These are phyloP conservation scores for Xiphias gladius DNA, from an alignment of 2,113 vertebrate species.

Conservation along the genomic window DNA sequence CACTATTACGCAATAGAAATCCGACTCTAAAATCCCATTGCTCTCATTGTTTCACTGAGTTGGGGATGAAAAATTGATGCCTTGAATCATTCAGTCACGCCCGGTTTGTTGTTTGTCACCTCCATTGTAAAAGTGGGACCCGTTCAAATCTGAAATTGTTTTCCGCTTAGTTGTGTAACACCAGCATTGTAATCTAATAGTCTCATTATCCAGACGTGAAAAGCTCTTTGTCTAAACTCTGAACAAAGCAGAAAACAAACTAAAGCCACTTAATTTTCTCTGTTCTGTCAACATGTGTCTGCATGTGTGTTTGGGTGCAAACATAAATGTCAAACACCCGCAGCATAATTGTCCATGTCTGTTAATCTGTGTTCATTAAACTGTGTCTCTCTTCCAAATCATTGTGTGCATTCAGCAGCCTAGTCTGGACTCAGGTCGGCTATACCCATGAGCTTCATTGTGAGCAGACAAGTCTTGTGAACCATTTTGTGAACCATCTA, in stretches of 20 bases:
- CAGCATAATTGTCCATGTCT: background rate
- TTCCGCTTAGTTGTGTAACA: constrained; percentile 24
- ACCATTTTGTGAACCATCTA: background rate
- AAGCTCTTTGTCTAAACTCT: constrained; percentile 10
- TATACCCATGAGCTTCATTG: background rate
- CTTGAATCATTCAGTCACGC: background rate
- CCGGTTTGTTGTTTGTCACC: background rate
- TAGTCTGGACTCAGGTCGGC: background rate
- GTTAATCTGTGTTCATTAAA: background rate
- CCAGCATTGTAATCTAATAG: background rate
- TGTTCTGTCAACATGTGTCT: background rate
- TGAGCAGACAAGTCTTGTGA: background rate
- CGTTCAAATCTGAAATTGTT: constrained; percentile 7
- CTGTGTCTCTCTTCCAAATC: background rate
- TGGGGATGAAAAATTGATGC: background rate
- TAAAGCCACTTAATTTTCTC: background rate
- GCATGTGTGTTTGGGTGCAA: background rate
- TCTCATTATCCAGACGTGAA: constrained; percentile 33
- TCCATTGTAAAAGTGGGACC: background rate
- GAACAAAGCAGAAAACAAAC: background rate
- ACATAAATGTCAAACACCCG: background rate
- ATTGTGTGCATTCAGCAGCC: background rate
- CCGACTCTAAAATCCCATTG: background rate
- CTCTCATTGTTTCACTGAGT: background rate
- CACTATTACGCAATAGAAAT: background rate